Percentiles rank a stretch among this genome's conserved stretches.
These are phyloP conservation scores for Nyleta sp. DNA, from an alignment of 2,888 invertebrate species.

Conservation along the genomic window DNA sequence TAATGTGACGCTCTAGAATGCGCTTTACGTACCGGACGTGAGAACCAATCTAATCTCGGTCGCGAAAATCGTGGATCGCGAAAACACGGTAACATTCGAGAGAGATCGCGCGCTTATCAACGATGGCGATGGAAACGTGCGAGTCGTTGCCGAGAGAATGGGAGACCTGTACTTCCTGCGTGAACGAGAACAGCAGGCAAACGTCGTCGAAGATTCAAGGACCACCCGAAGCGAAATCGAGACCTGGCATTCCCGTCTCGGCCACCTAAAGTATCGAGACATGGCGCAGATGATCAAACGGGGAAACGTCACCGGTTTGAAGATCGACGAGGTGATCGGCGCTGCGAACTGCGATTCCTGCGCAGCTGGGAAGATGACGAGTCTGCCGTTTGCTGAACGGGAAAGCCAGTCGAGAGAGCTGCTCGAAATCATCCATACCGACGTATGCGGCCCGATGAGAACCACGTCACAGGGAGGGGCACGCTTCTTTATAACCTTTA, in stretches of 20 bases:
- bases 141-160: constrained; percentile 47
- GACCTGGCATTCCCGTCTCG: constrained; percentile 57
- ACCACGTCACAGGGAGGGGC: constrained; percentile 48
- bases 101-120: constrained; percentile 32
- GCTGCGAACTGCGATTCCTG: background rate
- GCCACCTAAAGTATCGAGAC: constrained; percentile 53
- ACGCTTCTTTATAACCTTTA: constrained; percentile 67
- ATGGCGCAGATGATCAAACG: constrained; percentile 4
- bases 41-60: constrained; percentile 27
- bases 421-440: constrained; percentile 52
- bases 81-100: constrained; percentile 10
- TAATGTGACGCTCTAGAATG: constrained; percentile 4
- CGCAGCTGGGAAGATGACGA: background rate
- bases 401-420: background rate
- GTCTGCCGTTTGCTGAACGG: background rate
- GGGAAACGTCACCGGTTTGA: too few species aligned
- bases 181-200: background rate
- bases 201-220: constrained; percentile 45
- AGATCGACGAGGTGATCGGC: too few species aligned
- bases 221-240: constrained; percentile 1
- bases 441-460: constrained; percentile 63
- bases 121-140: constrained; percentile 30
- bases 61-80: constrained; percentile 16
- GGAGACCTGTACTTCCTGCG: constrained; percentile 58
- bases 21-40: constrained; percentile 30